Percentiles rank a stretch among this genome's conserved stretches.
Evolutionary conservation across 2,888 invertebrate genomes (phyloP).

Genomic region (Brachyptera risi): DNA sequence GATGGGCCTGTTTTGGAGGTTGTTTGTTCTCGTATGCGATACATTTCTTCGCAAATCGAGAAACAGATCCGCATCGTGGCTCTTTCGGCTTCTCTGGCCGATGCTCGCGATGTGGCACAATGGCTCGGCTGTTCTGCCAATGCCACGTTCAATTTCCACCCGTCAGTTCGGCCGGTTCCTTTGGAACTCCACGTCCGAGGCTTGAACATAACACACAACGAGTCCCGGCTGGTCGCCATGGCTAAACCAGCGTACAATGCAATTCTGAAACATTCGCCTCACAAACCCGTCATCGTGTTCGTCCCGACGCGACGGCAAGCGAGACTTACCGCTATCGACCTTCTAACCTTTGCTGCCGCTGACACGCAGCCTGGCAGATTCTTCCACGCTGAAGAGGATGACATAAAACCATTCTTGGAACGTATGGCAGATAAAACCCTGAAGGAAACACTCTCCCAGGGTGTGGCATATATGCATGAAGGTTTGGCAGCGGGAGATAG

Average conservation of each 20-base stretch:
- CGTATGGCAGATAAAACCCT: constrained; percentile 86
- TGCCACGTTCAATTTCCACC: constrained; percentile 97
- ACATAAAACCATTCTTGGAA: constrained; percentile 84
- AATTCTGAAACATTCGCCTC: constrained; percentile 76
- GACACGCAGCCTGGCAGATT: constrained; percentile 83
- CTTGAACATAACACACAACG: constrained; percentile 96
- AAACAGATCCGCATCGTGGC: constrained; percentile 88
- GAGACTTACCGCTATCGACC: constrained; percentile 90
- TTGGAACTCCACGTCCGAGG: constrained; percentile 86
- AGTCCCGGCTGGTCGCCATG: constrained; percentile 94
- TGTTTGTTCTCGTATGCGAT: constrained; percentile 87
- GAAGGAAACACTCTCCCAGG: constrained; percentile 78
- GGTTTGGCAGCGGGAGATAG: constrained; percentile 83
- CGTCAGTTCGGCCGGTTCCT: constrained; percentile 92
- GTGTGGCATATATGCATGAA: constrained; percentile 94
- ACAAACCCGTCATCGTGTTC: constrained; percentile 83
- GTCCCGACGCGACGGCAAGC: constrained; percentile 90
- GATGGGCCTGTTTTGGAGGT: constrained; percentile 92
- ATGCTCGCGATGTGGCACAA: constrained; percentile 91
- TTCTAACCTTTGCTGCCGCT: constrained; percentile 90
- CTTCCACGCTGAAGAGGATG: constrained; percentile 80
- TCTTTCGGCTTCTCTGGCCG: constrained; percentile 86
- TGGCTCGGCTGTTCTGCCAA: constrained; percentile 95
- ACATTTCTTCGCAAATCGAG: constrained; percentile 93
- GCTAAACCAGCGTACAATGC: constrained; percentile 96